Base-by-base conservation (phyloP, 1,140 invertebrate genomes). In the Scylla paramamosain region DNA sequence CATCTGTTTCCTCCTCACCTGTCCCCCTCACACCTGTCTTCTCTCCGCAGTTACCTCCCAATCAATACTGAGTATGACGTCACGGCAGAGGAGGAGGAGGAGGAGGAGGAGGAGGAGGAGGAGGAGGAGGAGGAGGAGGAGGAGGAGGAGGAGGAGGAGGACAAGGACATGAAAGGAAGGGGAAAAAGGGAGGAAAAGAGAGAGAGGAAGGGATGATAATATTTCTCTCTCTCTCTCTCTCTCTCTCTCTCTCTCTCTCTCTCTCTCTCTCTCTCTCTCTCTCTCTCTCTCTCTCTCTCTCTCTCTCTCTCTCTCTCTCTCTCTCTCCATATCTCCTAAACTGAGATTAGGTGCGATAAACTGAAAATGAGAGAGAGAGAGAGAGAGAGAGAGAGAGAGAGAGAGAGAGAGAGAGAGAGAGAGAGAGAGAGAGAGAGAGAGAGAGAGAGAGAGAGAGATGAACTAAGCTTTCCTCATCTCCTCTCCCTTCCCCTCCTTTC, bases 291-390 rank as follows among this genome's bases (percentile, higher is more conserved):
- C n/a, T n/a, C n/a, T n/a, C n/a, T n/a, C n/a, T n/a, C n/a, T n/a
- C n/a, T n/a, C n/a, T n/a, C n/a, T n/a, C n/a, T n/a, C n/a, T n/a
- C n/a, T n/a, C n/a, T n/a, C n/a, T n/a, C n/a, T n/a, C n/a, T n/a
- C n/a, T n/a, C n/a, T n/a, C n/a, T n/a, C n/a, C n/a, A n/a, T n/a
- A n/a, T n/a, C n/a, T n/a, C n/a, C n/a, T n/a, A n/a, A n/a, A n/a
- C n/a, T n/a, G 46, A 48, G 46, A 48, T 48, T 48, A 48, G n/a
- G n/a, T n/a, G n/a, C n/a, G n/a, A n/a, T n/a, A n/a, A n/a, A n/a
- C n/a, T n/a, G n/a, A n/a, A 67, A 20, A 77, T 39, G 67, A 77
- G 67, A 77, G 67, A 77, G 67, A 77, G 67, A 77, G 67, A 77
- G 67, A 77, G 20, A 77, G 67, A 77, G 20, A 77, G 67, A 77